These are phyloP conservation scores for Cheiracanthium punctorium DNA, from an alignment of 2,888 invertebrate species.

Conservation along the genomic window DNA sequence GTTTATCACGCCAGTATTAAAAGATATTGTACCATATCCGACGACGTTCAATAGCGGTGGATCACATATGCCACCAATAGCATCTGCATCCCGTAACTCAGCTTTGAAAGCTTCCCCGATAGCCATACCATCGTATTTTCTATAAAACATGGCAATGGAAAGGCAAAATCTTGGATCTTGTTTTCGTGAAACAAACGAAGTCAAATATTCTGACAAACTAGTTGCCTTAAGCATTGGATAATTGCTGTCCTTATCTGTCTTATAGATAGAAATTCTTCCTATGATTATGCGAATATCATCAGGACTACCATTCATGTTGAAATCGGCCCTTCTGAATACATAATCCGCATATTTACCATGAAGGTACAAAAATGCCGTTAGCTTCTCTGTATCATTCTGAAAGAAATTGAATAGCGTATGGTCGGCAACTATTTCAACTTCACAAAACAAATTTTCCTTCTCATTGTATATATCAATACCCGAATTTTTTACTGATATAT, in stretches of 20 bases:
- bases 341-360: slow-evolving; percentile 73
- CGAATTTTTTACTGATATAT: neutral
- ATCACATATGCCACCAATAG: slow-evolving; percentile 46
- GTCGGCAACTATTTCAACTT: slow-evolving; percentile 74
- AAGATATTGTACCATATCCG: neutral
- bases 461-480: neutral
- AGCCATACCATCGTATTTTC: slow-evolving; percentile 6
- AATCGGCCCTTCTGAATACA: slow-evolving; percentile 74
- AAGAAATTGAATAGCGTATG: slow-evolving; percentile 73
- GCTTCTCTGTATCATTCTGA: slow-evolving; percentile 9
- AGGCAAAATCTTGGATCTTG: slow-evolving; percentile 56
- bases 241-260: slow-evolving; percentile 18
- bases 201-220: slow-evolving; percentile 21
- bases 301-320: slow-evolving; percentile 74
- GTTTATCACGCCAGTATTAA: slow-evolving; percentile 53
- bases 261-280: slow-evolving; percentile 40
- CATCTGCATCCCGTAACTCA: neutral
- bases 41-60: neutral
- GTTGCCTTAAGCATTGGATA: slow-evolving; percentile 30
- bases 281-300: slow-evolving; percentile 74
- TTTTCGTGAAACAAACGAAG: neutral
- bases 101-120: slow-evolving; percentile 63
- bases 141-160: slow-evolving; percentile 37
- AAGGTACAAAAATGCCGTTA: slow-evolving; percentile 72
- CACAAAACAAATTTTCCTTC: slow-evolving; percentile 45